Percentiles rank a stretch among this genome's conserved stretches.
Evolutionary conservation across 2,113 vertebrate genomes (phyloP).

Genomic region (Noturus placidus): DNA sequence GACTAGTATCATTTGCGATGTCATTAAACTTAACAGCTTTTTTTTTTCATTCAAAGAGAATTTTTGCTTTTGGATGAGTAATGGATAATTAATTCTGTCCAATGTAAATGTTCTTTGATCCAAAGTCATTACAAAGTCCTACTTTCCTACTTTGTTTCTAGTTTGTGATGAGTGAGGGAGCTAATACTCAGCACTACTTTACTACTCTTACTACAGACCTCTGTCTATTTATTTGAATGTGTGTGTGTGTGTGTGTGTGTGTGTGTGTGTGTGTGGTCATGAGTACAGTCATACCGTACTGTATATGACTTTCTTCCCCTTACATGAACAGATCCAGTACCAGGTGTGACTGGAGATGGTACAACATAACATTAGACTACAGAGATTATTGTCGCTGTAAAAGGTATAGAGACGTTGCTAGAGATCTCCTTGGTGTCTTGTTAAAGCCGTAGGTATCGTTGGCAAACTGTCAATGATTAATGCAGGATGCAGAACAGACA

Average conservation of each 20-base stretch:
- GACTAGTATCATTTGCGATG: no score
- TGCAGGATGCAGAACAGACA: not conserved
- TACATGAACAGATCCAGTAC: not conserved
- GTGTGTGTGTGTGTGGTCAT: not conserved
- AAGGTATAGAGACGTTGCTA: not conserved
- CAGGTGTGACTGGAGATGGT: not conserved
- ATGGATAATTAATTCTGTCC: no score
- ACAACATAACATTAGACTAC: not conserved
- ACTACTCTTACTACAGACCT: not conserved
- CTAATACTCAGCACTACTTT: not conserved
- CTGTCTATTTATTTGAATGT: not conserved
- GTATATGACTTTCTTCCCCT: not conserved
- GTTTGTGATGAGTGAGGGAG: not conserved
- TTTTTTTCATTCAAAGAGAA: no score
- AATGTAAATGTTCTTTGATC: no score
- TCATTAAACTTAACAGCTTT: no score
- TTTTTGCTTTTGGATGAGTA: no score
- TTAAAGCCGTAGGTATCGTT: not conserved
- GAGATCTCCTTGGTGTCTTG: not conserved
- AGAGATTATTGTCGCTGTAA: not conserved
- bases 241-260: conserved; percentile 7
- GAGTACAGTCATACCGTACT: not conserved
- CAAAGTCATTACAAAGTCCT: not conserved
- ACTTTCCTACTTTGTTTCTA: not conserved
- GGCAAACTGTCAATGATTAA: conserved; percentile 2